A percentile compares a stretch with the other conserved stretches of the same genome.
These are phyloP conservation scores for Morpho deidamia DNA, from an alignment of 2,888 invertebrate genomes.

Conservation along the genomic window DNA sequence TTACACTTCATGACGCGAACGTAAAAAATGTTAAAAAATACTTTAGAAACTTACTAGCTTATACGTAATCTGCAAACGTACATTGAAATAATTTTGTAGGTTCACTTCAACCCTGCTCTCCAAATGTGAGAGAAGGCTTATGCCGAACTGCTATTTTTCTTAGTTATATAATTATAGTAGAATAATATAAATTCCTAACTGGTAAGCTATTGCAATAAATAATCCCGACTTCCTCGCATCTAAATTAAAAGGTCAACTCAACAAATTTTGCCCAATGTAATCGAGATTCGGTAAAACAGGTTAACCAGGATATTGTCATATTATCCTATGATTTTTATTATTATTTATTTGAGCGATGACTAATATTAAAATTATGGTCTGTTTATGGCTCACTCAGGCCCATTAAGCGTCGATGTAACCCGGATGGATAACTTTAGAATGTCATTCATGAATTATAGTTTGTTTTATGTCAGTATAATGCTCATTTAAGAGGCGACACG, in stretches of 20 bases:
- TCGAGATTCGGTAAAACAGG: not conserved
- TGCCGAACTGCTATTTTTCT: no score
- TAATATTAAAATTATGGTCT: conserved; percentile 19
- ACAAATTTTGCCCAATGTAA: not conserved
- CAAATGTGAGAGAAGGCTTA: no score
- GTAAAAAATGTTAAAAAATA: no score
- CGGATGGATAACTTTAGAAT: conserved; percentile 28
- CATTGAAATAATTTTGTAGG: no score
- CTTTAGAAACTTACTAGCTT: no score
- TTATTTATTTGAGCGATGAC: conserved; percentile 20
- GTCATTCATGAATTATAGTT: conserved; percentile 18
- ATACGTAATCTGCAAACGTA: no score
- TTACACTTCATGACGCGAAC: no score
- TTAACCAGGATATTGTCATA: conserved; percentile 5
- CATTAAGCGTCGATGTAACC: conserved; percentile 24
- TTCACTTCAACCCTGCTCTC: no score
- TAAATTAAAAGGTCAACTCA: not conserved
- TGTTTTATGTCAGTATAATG: not conserved
- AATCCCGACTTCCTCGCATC: no score
- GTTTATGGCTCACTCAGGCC: conserved; percentile 19
- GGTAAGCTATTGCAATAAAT: no score
- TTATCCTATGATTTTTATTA: conserved; percentile 10
- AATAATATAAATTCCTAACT: no score
- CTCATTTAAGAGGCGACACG: not conserved
- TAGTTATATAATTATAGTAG: no score